Evolutionary conservation across 2,797 vertebrate genomes (phyloP).

Genomic region (Yasuhikotakia modesta): DNA sequence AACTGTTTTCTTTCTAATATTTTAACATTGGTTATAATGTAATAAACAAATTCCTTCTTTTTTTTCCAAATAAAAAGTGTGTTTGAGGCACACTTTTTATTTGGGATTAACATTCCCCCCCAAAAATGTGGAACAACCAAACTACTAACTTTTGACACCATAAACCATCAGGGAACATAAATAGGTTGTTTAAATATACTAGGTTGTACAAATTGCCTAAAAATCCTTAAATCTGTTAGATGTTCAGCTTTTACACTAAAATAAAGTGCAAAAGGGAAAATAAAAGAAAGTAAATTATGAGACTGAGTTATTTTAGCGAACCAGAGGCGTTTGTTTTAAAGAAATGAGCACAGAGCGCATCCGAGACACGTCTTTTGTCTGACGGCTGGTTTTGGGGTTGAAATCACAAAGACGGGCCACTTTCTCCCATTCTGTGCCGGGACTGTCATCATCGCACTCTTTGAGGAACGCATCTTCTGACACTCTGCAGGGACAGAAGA

Average conservation of each 20-base stretch:
- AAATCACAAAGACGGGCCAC: conserved; percentile 98
- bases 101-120: too few species aligned
- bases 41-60: neutral
- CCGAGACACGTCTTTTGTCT: conserved; percentile 96
- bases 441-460: conserved; percentile 86
- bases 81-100: too few species aligned
- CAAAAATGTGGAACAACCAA: neutral
- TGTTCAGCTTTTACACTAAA: conserved; percentile 50
- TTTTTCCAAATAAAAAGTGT: too few species aligned
- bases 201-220: conserved; percentile 14
- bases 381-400: conserved; percentile 96
- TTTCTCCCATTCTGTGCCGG: conserved; percentile 93
- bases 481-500: conserved; percentile 73
- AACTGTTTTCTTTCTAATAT: neutral
- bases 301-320: conserved; percentile 71
- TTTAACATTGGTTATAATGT: neutral
- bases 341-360: conserved; percentile 98
- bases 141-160: neutral
- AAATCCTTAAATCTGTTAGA: conserved; percentile 22
- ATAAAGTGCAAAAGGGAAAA: conserved; percentile 51
- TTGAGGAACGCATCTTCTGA: conserved; percentile 94
- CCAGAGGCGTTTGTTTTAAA: conserved; percentile 90
- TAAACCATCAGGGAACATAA: conserved; percentile 12
- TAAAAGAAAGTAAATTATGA: conserved; percentile 13
- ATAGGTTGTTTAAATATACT: conserved; percentile 33